Evolutionary conservation across 2,888 invertebrate species (phyloP).

Genomic region (Myathropa florea): DNA sequence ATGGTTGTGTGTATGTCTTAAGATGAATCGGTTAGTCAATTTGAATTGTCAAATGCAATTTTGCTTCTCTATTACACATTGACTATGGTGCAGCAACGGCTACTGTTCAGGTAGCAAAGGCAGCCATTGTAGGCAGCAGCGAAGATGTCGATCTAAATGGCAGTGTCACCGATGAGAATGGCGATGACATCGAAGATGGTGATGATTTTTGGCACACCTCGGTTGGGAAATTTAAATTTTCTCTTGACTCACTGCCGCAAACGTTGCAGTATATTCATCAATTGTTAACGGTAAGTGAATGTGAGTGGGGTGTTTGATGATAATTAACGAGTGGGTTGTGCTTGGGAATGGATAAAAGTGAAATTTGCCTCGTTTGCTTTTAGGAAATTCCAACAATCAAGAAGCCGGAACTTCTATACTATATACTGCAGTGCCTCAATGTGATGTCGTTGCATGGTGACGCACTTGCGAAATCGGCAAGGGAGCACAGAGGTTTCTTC

Average conservation of each 20-base stretch:
- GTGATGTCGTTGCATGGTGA: constrained; percentile 96
- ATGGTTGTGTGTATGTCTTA: neutral
- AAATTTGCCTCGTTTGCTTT: constrained; percentile 35
- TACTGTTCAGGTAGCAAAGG: constrained; percentile 87
- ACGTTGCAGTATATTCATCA: constrained; percentile 96
- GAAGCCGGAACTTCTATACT: constrained; percentile 96
- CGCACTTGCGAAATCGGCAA: constrained; percentile 91
- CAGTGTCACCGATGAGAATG: constrained; percentile 85
- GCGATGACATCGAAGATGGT: constrained; percentile 85
- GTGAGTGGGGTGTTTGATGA: constrained; percentile 11
- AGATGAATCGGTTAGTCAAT: neutral
- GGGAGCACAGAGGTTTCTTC: constrained; percentile 94
- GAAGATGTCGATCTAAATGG: constrained; percentile 83
- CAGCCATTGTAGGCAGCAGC: constrained; percentile 85
- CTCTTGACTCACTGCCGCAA: constrained; percentile 93
- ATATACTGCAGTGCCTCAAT: constrained; percentile 94
- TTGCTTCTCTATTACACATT: constrained; percentile 48
- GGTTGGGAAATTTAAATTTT: constrained; percentile 95
- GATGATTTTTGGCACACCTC: constrained; percentile 96
- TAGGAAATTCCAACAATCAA: constrained; percentile 90
- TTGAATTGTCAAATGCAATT: neutral
- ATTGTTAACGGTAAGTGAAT: constrained; percentile 84
- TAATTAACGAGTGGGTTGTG: constrained; percentile 46
- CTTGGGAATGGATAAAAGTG: constrained; percentile 40
- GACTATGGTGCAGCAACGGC: constrained; percentile 82